These are phyloP conservation scores for Trachops cirrhosus DNA, from an alignment of 2,797 vertebrate genomes.

Conservation along the genomic window DNA sequence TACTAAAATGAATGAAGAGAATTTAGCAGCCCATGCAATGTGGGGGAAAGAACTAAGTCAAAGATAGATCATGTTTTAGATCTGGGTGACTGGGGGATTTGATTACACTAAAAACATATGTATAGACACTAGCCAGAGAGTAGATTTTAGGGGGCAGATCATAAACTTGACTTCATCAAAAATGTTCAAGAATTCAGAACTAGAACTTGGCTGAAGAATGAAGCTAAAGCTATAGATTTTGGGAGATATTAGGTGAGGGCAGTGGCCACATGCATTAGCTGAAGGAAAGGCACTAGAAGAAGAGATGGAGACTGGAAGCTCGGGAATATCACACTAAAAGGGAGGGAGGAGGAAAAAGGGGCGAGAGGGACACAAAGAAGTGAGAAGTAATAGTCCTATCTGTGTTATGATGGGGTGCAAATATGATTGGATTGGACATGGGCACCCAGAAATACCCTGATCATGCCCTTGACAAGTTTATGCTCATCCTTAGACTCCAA, in stretches of 20 bases:
- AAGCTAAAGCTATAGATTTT: not conserved
- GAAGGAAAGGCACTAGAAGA: not conserved
- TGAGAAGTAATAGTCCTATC: not conserved
- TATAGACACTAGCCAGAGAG: not conserved
- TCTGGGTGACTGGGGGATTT: not conserved
- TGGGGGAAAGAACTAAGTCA: not conserved
- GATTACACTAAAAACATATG: not conserved
- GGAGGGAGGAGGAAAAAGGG: not conserved
- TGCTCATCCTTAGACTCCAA: not conserved
- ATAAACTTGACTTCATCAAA: slow-evolving; percentile 22
- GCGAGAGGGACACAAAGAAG: not conserved
- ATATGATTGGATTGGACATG: not conserved
- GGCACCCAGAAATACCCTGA: not conserved
- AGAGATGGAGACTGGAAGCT: not conserved
- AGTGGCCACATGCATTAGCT: not conserved
- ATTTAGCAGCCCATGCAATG: not conserved
- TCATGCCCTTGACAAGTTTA: not conserved
- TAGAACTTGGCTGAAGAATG: not conserved
- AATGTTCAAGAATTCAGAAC: not conserved
- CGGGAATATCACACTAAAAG: not conserved
- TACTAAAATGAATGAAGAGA: not conserved
- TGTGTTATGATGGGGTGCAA: not conserved
- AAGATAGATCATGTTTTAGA: not conserved
- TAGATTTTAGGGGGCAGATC: not conserved
- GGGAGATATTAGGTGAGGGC: not conserved